Percentiles rank a stretch among this genome's conserved stretches.
phyloP scores from a whole-genome alignment of 2,797 vertebrate species.

The Aselliscus stoliczkanus region DNA sequence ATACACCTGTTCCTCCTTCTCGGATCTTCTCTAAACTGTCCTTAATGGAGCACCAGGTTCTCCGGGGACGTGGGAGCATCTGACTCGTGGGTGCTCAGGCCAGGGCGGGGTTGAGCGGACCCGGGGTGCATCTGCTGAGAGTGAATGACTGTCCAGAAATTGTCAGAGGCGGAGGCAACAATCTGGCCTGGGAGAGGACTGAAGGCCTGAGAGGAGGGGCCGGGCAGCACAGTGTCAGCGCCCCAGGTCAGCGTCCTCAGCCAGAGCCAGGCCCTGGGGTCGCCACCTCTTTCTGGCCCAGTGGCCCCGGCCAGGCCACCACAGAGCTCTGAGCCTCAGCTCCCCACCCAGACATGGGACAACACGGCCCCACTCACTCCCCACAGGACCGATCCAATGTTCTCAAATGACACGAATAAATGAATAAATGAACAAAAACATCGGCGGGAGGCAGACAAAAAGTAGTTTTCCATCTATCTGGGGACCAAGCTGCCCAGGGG shows the following conservation, averaged over 20 bases:
- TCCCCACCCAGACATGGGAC: not conserved
- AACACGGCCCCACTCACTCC: too few species aligned
- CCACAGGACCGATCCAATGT: fast-evolving
- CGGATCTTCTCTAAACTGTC: not conserved
- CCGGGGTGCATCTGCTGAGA: not conserved
- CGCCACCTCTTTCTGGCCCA: not conserved
- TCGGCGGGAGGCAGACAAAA: fast-evolving
- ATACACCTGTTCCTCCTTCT: not conserved
- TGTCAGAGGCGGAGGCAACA: not conserved
- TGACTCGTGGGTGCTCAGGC: not conserved
- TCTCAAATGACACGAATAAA: not conserved
- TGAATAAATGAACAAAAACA: not conserved
- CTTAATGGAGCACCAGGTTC: not conserved
- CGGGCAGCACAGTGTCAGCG: fast-evolving
- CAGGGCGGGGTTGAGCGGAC: not conserved
- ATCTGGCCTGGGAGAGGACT: not conserved
- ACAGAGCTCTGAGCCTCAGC: not conserved
- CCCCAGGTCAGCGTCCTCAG: not conserved
- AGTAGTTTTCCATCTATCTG: not conserved
- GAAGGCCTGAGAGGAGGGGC: not conserved
- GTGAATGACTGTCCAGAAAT: not conserved
- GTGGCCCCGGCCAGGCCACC: too few species aligned
- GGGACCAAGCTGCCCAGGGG: not conserved
- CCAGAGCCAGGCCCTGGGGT: not conserved
- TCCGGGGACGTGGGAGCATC: fast-evolving